Base-by-base conservation (phyloP, 1,140 invertebrate genomes). In the Heliconius melpomene region DNA sequence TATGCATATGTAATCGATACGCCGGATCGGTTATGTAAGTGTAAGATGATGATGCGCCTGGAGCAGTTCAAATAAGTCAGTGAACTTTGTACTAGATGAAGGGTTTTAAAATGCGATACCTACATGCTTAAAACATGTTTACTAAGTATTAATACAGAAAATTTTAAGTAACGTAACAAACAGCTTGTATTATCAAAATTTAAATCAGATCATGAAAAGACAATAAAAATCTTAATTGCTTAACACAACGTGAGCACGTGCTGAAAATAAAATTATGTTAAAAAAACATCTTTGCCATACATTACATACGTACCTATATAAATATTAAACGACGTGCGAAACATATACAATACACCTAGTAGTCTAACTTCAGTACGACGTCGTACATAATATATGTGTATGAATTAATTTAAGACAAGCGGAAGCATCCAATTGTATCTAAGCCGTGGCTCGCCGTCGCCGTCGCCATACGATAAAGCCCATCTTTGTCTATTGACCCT, bases 401-500 rank as follows among this genome's bases (percentile, higher is more conserved):
- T 85, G 86, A 91, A 92, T 92, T 92, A 89, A 88, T 89, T 89
- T 85, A 85, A 90, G 79, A 87, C 85, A 85, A 89, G 81, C 90
- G 91, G 91, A 92, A 91, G 86, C 84, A 83, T 80, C 89, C 91
- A 92, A 92, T 92, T 92, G 91, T 90, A 87, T 85, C 83, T 89
- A 86, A 87, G 87, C 85, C 85, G 85, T 84, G 82, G 83, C 77
- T 77, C 83, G 85, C 75, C 84, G 78, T 77, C 83, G 85, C 75
- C 84, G 78, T 82, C 83, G 82, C 83, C 78, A 81, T 79, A 76
- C 79, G 77, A 84, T 84, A 85, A 85, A 85, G 80, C 80, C 84
- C 86, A 86, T 87, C 85, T 89, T 89, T 89, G 82, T 85, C 85
- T 84, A 87, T 85, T 86, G 85, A 84, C 82, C 83, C 84, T 83